Percentiles rank a stretch among this genome's conserved stretches.
phyloP scores from a whole-genome alignment of 2,888 invertebrate species.

The Malthinus seriepunctatus region DNA sequence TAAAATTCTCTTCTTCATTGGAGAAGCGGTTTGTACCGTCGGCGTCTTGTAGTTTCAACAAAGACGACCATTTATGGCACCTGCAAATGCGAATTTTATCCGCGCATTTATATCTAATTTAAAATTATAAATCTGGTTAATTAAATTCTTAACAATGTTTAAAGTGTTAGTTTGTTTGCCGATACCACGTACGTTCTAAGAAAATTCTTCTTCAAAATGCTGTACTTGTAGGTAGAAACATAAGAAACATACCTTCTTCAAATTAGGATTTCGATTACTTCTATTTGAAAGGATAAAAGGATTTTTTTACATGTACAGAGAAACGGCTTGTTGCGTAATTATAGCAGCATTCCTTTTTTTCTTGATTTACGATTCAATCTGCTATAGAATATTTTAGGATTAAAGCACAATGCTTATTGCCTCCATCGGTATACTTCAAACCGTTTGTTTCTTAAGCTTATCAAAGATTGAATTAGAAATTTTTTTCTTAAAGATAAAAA shows the following conservation, averaged over 20 bases:
- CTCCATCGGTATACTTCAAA: too few relatives aligned
- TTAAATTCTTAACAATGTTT: constrained; percentile 17
- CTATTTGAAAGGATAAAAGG: not conserved
- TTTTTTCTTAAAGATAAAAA: too few relatives aligned
- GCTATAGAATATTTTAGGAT: too few relatives aligned
- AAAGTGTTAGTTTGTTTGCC: constrained; percentile 7
- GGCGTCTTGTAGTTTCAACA: constrained; percentile 19
- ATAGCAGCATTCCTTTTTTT: too few relatives aligned
- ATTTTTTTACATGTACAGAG: not conserved
- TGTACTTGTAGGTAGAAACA: not conserved
- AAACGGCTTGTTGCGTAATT: too few relatives aligned
- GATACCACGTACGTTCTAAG: constrained; percentile 4
- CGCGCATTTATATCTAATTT: constrained; percentile 28
- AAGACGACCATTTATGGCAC: constrained; percentile 34
- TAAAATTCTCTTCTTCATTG: constrained; percentile 32
- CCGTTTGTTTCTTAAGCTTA: too few relatives aligned
- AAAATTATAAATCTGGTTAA: constrained; percentile 31
- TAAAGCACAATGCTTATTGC: too few relatives aligned
- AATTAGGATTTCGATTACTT: constrained; percentile 5
- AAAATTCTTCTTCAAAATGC: constrained; percentile 1
- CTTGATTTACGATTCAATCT: too few relatives aligned
- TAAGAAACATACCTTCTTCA: constrained; percentile 3
- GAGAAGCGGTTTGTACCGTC: constrained; percentile 26
- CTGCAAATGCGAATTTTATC: constrained; percentile 26
- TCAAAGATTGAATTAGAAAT: too few relatives aligned